A percentile compares a stretch with the other conserved stretches of the same genome.
Evolutionary conservation across 2,797 vertebrate species (phyloP).

Genomic region (Paratrypauchen microcephalus): DNA sequence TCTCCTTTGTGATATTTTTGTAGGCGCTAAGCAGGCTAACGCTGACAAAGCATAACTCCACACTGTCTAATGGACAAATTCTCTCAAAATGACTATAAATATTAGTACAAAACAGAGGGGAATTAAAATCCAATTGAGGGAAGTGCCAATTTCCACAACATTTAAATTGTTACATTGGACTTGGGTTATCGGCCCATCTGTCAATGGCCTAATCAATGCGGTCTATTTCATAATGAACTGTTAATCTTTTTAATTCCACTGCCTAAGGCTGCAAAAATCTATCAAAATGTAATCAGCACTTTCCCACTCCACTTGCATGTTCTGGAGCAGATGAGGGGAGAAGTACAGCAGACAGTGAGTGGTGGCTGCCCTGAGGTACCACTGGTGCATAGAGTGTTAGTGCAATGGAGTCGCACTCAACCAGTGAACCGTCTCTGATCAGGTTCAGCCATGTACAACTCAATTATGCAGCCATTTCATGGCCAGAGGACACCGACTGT

Average conservation of each 20-base stretch:
- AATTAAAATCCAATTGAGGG: conserved; percentile 71
- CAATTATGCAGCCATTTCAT: conserved; percentile 81
- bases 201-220: conserved; percentile 76
- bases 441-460: conserved; percentile 81
- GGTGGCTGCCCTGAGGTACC: conserved; percentile 67
- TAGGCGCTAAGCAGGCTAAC: conserved; percentile 35
- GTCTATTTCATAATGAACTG: conserved; percentile 81
- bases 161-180: conserved; percentile 77
- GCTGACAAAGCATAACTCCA: conserved; percentile 50
- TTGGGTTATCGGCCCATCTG: conserved; percentile 75
- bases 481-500: conserved; percentile 73
- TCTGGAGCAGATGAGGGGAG: conserved; percentile 53
- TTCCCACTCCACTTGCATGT: conserved; percentile 48
- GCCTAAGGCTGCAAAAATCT: conserved; percentile 80
- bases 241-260: conserved; percentile 82
- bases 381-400: conserved; percentile 67
- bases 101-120: conserved; percentile 57
- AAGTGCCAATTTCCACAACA: conserved; percentile 72
- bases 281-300: conserved; percentile 80
- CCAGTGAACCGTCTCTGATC: conserved; percentile 80
- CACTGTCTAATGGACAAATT: conserved; percentile 53
- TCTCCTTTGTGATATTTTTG: conserved; percentile 8
- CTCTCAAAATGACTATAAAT: conserved; percentile 61
- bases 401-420: conserved; percentile 70
- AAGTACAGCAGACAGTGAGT: conserved; percentile 54